These are phyloP conservation scores for Aphaenogaster rudis DNA, from an alignment of 1,140 invertebrate genomes.

Conservation along the genomic window DNA sequence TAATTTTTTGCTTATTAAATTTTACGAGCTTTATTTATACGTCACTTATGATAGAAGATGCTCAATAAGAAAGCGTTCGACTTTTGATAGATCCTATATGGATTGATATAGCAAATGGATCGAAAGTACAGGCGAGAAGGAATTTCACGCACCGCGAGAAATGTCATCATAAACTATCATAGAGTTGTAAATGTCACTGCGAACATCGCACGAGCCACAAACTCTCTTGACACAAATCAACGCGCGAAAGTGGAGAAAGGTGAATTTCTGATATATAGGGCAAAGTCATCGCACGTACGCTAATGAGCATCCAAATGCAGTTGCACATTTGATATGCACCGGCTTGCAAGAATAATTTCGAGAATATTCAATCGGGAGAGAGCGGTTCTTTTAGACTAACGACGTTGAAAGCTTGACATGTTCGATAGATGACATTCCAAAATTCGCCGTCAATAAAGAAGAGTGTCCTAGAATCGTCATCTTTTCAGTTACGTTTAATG, in stretches of 20 bases:
- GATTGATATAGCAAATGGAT: conserved; percentile 19
- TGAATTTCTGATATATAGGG: conserved; percentile 6
- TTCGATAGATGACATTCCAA: not conserved
- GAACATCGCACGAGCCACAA: not conserved
- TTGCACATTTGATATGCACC: conserved; percentile 1
- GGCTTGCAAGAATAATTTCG: conserved; percentile 39
- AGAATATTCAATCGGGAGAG: not conserved
- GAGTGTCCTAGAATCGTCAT: conserved; percentile 11
- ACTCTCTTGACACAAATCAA: conserved; percentile 60
- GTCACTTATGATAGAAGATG: not conserved
- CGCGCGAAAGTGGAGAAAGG: conserved; percentile 65
- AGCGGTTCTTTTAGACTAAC: not conserved
- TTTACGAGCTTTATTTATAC: not conserved
- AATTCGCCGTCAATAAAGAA: conserved; percentile 23
- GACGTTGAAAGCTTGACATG: not conserved
- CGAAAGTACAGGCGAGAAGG: not conserved
- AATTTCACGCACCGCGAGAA: not conserved
- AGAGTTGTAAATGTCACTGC: conserved; percentile 22
- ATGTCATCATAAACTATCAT: conserved; percentile 32
- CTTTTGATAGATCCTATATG: not conserved
- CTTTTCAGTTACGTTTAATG: not conserved
- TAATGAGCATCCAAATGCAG: conserved; percentile 28
- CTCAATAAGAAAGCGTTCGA: not conserved
- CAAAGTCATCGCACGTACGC: conserved; percentile 6
- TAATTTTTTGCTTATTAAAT: not conserved